Conservation (phyloP, 2,888 invertebrate species). For the Philereme vetulata region DNA sequence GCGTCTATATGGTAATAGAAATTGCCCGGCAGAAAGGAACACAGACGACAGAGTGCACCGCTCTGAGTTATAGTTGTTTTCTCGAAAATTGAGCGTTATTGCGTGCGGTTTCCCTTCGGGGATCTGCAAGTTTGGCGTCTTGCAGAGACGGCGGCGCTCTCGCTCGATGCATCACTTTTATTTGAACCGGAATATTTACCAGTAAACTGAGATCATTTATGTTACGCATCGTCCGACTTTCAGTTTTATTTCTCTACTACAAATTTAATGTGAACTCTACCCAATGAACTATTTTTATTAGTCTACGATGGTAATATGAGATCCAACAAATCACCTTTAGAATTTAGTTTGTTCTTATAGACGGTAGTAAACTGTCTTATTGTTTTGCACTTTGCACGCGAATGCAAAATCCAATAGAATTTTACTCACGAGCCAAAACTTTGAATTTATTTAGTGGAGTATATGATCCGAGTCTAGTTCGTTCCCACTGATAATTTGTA, state of each 20-base stretch:
- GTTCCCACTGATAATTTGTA: conserved; percentile 69
- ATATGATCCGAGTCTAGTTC: conserved; percentile 34
- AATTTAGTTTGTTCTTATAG: conserved; percentile 28
- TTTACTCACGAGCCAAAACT: conserved; percentile 16
- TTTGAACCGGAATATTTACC: conserved; percentile 64
- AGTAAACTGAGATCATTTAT: conserved; percentile 64
- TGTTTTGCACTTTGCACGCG: conserved; percentile 7
- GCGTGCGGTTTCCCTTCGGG: conserved; percentile 64
- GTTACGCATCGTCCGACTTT: conserved; percentile 52
- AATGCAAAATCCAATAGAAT: conserved; percentile 22
- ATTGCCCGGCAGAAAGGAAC: conserved; percentile 82
- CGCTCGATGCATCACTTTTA: conserved; percentile 53
- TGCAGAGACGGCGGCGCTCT: conserved; percentile 40
- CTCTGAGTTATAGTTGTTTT: conserved; percentile 82
- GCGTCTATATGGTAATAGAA: conserved; percentile 84
- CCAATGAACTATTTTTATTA: conserved; percentile 38
- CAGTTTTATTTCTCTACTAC: conserved; percentile 46
- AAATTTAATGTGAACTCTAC: conserved; percentile 34
- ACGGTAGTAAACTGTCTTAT: conserved; percentile 18
- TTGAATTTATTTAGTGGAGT: conserved; percentile 16
- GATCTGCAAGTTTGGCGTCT: conserved; percentile 52
- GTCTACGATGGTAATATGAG: conserved; percentile 39
- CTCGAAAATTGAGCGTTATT: conserved; percentile 80
- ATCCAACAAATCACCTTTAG: conserved; percentile 32
- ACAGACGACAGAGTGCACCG: conserved; percentile 77